phyloP scores from a whole-genome alignment of 2,888 invertebrate genomes.

The Coelinius sp. region DNA sequence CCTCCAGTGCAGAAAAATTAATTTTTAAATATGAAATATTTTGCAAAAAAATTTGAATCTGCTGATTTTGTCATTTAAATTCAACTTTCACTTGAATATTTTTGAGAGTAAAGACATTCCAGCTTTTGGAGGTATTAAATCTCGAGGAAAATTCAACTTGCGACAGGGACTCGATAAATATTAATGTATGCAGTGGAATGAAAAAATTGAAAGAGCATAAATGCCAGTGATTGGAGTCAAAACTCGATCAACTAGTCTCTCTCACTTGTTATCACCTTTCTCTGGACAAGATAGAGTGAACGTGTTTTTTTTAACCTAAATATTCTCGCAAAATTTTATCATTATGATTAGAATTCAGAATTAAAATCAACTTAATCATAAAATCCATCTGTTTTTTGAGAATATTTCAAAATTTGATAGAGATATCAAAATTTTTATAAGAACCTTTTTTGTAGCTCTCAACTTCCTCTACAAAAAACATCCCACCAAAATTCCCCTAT shows the following conservation, averaged over 20 bases:
- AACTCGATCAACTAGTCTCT: not conserved
- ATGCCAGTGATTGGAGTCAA: not conserved
- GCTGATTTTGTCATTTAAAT: not conserved
- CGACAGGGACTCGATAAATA: slow-evolving; percentile 2
- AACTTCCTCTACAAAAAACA: no score
- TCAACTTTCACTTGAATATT: not conserved
- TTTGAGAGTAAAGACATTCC: not conserved
- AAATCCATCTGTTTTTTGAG: no score
- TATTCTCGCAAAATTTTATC: no score
- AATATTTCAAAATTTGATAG: no score
- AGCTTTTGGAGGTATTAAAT: not conserved
- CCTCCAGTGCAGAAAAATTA: no score
- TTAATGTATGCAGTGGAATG: not conserved
- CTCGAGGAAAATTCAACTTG: slow-evolving; percentile 20
- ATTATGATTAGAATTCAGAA: no score
- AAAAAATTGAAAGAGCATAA: slow-evolving; percentile 9
- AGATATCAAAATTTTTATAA: no score
- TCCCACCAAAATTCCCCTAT: no score
- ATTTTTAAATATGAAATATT: no score
- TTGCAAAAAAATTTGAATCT: no score
- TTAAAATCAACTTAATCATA: no score
- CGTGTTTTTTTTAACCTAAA: not conserved
- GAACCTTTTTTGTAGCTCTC: no score
- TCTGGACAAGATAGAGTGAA: not conserved
- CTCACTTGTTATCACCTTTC: not conserved